Base-by-base conservation (phyloP, 2,888 invertebrate species). In the Abrostola triplasia region DNA sequence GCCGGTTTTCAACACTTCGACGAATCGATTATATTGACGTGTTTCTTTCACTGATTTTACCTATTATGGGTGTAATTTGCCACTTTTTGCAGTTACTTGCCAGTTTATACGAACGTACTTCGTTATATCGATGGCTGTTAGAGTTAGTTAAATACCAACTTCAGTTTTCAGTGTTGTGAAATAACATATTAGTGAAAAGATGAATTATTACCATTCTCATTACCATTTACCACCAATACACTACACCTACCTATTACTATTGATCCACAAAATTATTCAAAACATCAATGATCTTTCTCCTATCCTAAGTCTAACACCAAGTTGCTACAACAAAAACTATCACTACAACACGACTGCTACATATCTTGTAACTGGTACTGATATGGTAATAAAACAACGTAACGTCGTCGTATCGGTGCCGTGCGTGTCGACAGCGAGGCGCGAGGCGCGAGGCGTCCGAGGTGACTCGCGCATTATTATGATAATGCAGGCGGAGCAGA, bases 381-480 rank as follows among this genome's bases (percentile, higher is more conserved):
- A 64, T 76, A 79, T 72, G 79, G 77, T 66, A 69, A 79, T 73
- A 79, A 70, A 76, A 77, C 66, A 64, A 67, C 48, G 70, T 58
- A 61, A 72, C 59, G 59, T 10, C 38, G 72, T 76, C 60, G 69
- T 68, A 64, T 73, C 64, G 52, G 60, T 66, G 69, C 59, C 48
- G 65, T 69, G 77, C 76, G 88, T 88, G 90, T 88, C 90, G 91
- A 90, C 89, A 87, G 58, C 55, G 52, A 59, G 64, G 63, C 67
- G 70, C 57, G 59, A 59, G 60, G 82, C 79, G 62, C 73, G 78
- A 60, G 81, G 80, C 69, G 82, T 85, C 83, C 80, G 87, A 80
- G 86, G 93, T 94, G 93, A 94, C 92, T 94, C 91, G 92, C 89
- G 88, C 87, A 88, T 91, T 93, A 92, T 93, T 94, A 94, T 94